Percentiles rank a stretch among this genome's conserved stretches.
These are phyloP conservation scores for Philopedon plagiatum DNA, from an alignment of 2,888 invertebrate genomes.

Conservation along the genomic window DNA sequence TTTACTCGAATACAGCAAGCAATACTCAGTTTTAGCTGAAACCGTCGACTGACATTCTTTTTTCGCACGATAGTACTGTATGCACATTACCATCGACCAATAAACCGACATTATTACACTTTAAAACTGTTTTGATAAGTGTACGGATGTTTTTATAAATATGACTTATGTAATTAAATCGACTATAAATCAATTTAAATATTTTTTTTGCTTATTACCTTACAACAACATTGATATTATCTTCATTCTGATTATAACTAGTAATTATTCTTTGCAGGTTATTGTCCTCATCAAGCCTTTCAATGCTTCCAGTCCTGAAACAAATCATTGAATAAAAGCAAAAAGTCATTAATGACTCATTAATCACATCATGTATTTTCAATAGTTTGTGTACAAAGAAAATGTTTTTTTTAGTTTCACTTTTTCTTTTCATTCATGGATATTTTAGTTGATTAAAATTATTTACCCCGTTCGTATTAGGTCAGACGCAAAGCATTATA, in stretches of 20 bases:
- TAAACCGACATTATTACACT: too few relatives aligned
- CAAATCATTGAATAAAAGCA: constrained; percentile 2
- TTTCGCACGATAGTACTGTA: too few relatives aligned
- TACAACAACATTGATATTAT: constrained; percentile 91
- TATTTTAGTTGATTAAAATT: too few relatives aligned
- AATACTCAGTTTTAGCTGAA: too few relatives aligned
- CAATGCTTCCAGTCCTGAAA: constrained; percentile 69
- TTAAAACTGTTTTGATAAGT: not conserved
- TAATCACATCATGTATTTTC: not conserved
- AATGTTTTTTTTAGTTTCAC: too few relatives aligned
- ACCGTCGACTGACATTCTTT: not conserved
- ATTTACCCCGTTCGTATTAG: too few relatives aligned
- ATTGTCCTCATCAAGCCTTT: constrained; percentile 69
- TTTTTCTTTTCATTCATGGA: too few relatives aligned
- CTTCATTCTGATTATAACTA: constrained; percentile 74
- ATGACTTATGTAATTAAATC: too few relatives aligned
- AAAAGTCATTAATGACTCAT: constrained; percentile 28
- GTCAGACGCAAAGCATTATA: too few relatives aligned
- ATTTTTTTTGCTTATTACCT: constrained; percentile 71
- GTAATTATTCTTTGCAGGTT: constrained; percentile 68
- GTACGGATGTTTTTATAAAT: too few relatives aligned
- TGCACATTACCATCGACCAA: too few relatives aligned
- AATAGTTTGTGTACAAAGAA: not conserved
- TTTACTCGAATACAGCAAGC: too few relatives aligned
- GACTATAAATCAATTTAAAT: not conserved